Conservation (phyloP, 1,140 invertebrate genomes). For the Anoplolepis gracilipes region DNA sequence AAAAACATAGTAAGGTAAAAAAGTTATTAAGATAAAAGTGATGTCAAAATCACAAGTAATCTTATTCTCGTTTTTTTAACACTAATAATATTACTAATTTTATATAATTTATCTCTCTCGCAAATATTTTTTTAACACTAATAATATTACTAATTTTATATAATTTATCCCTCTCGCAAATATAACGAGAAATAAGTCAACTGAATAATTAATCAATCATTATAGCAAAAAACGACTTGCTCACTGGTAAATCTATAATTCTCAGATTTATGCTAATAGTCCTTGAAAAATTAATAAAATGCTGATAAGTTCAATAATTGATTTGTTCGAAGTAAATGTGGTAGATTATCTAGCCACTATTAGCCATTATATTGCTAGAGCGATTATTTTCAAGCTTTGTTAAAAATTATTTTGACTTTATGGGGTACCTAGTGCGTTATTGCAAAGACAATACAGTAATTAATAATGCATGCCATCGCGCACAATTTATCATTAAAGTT, state of each 20-base stretch:
- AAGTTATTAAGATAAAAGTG: background rate
- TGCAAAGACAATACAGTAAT: conserved; percentile 40
- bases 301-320: conserved; percentile 38
- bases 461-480: conserved; percentile 44
- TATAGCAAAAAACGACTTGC: background rate
- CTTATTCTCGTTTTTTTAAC: background rate
- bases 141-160: background rate
- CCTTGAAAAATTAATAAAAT: conserved; percentile 34
- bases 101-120: background rate
- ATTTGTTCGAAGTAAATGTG: conserved; percentile 3
- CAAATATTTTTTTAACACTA: background rate
- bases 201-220: background rate
- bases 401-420: conserved; percentile 43
- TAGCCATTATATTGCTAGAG: background rate
- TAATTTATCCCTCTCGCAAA: background rate
- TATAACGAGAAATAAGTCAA: background rate
- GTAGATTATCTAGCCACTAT: background rate
- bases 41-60: background rate
- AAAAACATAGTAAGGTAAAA: background rate
- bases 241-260: background rate
- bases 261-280: conserved; percentile 19
- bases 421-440: conserved; percentile 12
- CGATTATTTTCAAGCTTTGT: conserved; percentile 17
- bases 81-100: background rate
- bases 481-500: conserved; percentile 40